Evolutionary conservation across 2,888 invertebrate genomes (phyloP), one percentile per base, ranked within the genome.

Genomic region (Dryococelus australis): DNA sequence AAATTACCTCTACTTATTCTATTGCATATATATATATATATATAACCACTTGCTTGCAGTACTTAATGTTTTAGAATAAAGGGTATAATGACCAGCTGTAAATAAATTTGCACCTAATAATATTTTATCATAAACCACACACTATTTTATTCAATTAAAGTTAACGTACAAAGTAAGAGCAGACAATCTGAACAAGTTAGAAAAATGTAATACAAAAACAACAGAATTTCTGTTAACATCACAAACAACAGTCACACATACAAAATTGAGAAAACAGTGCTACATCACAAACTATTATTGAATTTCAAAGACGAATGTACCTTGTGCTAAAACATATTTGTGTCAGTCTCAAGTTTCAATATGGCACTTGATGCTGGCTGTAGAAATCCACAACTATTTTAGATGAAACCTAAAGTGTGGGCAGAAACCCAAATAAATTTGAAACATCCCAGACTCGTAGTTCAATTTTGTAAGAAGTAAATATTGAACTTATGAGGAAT

Each of bases 331-430:
- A 65, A 65, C 24, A 65, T 65, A 65, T 24, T 51, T 51, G 8
- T n/a, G n/a, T 65, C 65, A 65, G 65, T 65, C 65, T 65, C 65
- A 65, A 65, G 65, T 65, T 65, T 65, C 65, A 65, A n/a, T 65
- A 65, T 65, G 65, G 65, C 65, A 65, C 65, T 65, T 65, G 65
- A 20, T n/a, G 65, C 65, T 65, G 65, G 65, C 65, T 65, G 20
- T 24, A 65, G 20, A 65, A n/a, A 65, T 24, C 0, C n/a, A 65
- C 24, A 47, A 13, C 12, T 47, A 8, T 47, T 47, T 47, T 47
- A 47, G 8, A 47, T 16, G 16, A 1, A 47, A 10, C 47, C 47
- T 47, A 47, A 0, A 47, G 2, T 13, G 8, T 47, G 47, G 8
- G 12, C 35, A 35, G 35, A 35, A 35, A 1, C 35, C 35, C 35